Conservation (phyloP, 2,888 invertebrate species). For the Ametastegia equiseti region DNA sequence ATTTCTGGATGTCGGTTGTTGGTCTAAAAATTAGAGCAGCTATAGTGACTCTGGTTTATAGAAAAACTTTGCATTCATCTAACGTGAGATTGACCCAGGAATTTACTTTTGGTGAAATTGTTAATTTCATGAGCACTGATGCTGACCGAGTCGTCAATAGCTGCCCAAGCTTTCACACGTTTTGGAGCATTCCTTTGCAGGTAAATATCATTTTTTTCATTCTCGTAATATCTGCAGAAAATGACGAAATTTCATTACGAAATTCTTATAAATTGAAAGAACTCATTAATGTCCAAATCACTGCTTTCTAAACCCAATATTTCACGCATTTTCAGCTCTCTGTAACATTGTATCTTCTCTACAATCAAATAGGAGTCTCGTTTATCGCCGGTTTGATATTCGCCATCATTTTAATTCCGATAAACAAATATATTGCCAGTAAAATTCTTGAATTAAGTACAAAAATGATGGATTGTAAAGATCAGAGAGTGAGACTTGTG, state of each 20-base stretch:
- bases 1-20: conserved; percentile 90
- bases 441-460: conserved; percentile 92
- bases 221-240: neutral
- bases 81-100: conserved; percentile 68
- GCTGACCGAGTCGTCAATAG: conserved; percentile 97
- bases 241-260: neutral
- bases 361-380: conserved; percentile 92
- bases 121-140: conserved; percentile 98
- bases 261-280: conserved; percentile 28
- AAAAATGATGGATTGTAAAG: conserved; percentile 94
- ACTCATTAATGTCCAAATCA: neutral
- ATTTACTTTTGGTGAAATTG: conserved; percentile 89
- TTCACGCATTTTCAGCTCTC: conserved; percentile 80
- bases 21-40: conserved; percentile 92
- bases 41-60: conserved; percentile 89
- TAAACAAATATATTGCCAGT: conserved; percentile 93
- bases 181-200: conserved; percentile 98
- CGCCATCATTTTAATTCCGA: conserved; percentile 92
- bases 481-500: conserved; percentile 91
- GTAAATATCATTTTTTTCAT: conserved; percentile 74
- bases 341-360: conserved; percentile 89
- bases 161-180: conserved; percentile 96
- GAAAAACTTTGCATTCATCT: conserved; percentile 79
- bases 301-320: neutral
- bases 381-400: conserved; percentile 94